Conservation (phyloP, 2,888 invertebrate genomes). For the Drosophila pseudotakahashii region DNA sequence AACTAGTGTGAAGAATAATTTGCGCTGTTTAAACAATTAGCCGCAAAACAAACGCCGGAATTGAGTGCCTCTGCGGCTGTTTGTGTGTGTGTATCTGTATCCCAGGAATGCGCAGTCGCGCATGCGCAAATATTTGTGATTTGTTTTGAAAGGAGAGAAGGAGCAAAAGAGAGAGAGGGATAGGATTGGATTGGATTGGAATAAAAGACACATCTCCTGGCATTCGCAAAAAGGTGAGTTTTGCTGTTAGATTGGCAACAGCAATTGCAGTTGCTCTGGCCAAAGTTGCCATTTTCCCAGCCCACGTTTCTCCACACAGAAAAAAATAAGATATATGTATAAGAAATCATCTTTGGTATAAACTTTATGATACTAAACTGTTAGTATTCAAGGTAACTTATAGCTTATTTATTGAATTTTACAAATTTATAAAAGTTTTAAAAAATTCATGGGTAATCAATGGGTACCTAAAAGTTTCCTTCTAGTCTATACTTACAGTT, state of each 20-base stretch:
- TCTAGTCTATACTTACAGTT: too few relatives aligned
- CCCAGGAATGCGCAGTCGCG: slow-evolving; percentile 67
- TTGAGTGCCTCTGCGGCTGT: slow-evolving; percentile 7
- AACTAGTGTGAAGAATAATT: slow-evolving; percentile 58
- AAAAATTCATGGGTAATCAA: too few relatives aligned
- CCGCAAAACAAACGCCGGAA: slow-evolving; percentile 48
- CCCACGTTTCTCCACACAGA: slow-evolving; percentile 12
- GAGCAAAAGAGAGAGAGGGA: not conserved
- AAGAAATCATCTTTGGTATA: too few relatives aligned
- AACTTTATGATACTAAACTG: too few relatives aligned
- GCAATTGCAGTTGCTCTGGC: slow-evolving; percentile 16
- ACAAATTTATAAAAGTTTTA: too few relatives aligned
- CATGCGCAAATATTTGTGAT: slow-evolving; percentile 72
- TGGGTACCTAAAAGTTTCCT: too few relatives aligned
- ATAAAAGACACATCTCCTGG: slow-evolving; percentile 18
- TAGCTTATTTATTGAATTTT: too few relatives aligned
- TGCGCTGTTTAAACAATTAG: slow-evolving; percentile 69
- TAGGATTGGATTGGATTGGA: slow-evolving; percentile 23
- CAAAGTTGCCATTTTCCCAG: slow-evolving; percentile 20
- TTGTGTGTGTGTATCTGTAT: slow-evolving; percentile 22
- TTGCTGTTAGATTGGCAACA: slow-evolving; percentile 21
- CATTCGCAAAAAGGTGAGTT: slow-evolving; percentile 27
- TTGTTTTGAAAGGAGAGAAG: slow-evolving; percentile 47
- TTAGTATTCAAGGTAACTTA: too few relatives aligned
- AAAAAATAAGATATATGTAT: not conserved